phyloP scores from a whole-genome alignment of 1,140 invertebrate species.

The Teleogryllus occipitalis region DNA sequence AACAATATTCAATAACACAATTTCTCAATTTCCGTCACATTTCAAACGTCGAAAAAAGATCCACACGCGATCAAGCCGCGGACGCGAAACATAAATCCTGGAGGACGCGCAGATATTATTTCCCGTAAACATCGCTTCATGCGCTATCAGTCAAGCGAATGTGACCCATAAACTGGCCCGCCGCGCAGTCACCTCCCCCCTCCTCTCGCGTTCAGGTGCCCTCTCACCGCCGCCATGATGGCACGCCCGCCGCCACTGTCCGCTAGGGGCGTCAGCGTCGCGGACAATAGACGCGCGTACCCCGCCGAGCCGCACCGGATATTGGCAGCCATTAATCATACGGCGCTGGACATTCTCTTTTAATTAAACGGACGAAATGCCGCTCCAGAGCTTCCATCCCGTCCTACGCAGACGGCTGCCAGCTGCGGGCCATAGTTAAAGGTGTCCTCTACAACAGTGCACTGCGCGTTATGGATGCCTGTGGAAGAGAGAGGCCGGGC shows the following conservation, averaged over 20 bases:
- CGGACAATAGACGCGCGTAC: not conserved
- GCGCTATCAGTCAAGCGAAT: not conserved
- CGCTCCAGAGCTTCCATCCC: not conserved
- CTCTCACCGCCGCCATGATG: too few species aligned
- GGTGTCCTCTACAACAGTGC: too few species aligned
- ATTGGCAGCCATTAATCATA: not conserved
- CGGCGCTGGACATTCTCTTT: not conserved
- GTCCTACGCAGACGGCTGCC: too few species aligned
- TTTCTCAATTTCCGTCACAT: slow-evolving; percentile 4
- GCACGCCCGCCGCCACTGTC: too few species aligned
- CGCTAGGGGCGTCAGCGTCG: not conserved
- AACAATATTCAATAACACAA: not conserved
- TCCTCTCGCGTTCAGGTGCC: too few species aligned
- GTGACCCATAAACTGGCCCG: not conserved
- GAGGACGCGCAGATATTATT: not conserved
- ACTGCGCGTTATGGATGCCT: too few species aligned
- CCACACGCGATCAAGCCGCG: not conserved
- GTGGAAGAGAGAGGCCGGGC: too few species aligned
- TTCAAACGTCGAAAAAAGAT: not conserved
- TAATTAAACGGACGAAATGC: not conserved
- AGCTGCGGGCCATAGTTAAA: too few species aligned
- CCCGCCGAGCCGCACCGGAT: not conserved
- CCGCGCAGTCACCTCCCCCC: not conserved
- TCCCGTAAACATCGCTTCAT: not conserved
- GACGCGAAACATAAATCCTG: not conserved